These are phyloP conservation scores for Monoplex corrugatus DNA, from an alignment of 2,888 invertebrate species.

Conservation along the genomic window DNA sequence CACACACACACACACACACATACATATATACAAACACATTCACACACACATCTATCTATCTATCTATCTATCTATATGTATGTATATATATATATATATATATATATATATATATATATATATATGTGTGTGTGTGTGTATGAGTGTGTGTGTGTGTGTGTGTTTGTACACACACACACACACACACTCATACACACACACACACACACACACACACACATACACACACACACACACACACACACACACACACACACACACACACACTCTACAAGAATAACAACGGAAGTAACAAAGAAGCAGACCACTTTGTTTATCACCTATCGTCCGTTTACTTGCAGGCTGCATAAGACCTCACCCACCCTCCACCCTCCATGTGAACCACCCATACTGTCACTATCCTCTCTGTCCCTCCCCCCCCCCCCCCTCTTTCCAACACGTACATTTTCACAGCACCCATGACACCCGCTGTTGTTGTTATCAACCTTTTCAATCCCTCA, in stretches of 20 bases:
- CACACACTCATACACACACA: not conserved
- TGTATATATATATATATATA: no score
- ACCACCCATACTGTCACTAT: no score
- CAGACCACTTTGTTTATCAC: not conserved
- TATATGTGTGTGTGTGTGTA: no score
- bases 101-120: no score
- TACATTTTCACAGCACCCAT: no score
- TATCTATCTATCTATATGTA: no score
- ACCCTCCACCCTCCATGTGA: not conserved
- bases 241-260: slow-evolving; percentile 1
- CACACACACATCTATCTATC: not conserved
- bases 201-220: not conserved
- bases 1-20: not conserved
- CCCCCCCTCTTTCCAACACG: not conserved
- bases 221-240: not conserved
- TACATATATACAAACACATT: not conserved
- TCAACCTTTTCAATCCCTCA: no score
- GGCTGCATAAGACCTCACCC: not conserved
- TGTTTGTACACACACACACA: no score
- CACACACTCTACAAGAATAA: not conserved
- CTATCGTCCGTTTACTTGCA: not conserved
- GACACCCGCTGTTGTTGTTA: no score
- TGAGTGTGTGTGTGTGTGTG: no score
- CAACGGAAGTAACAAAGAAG: not conserved
- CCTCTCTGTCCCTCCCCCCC: no score